Evolutionary conservation across 2,797 vertebrate genomes (phyloP).

Genomic region (Chiroxiphia lanceolata): DNA sequence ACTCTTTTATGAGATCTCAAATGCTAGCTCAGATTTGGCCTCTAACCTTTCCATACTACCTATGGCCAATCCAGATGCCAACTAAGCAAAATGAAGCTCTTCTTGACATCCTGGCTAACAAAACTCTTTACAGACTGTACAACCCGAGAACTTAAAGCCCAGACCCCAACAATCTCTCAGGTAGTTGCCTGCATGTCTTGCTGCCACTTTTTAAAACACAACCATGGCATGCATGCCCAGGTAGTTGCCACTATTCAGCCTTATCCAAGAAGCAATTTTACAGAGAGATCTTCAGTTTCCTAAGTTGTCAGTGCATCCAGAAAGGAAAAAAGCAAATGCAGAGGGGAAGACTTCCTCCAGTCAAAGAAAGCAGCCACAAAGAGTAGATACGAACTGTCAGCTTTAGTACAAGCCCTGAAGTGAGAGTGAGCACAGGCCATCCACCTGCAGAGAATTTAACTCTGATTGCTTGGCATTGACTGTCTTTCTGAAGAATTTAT

Average conservation of each 20-base stretch:
- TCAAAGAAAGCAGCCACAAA: not conserved
- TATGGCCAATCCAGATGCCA: not conserved
- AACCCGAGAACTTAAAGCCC: rapidly evolving
- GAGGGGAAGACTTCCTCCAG: not conserved
- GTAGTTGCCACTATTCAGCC: not conserved
- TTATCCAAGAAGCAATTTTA: not conserved
- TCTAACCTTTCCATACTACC: not conserved
- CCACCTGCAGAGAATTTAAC: not conserved
- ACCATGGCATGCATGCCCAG: not conserved
- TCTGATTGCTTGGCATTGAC: not conserved
- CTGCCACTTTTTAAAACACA: not conserved
- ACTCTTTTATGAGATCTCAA: not conserved
- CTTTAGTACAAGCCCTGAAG: not conserved
- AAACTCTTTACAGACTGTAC: not conserved
- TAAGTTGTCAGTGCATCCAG: not conserved
- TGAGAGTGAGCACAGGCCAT: not conserved
- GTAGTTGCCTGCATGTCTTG: not conserved
- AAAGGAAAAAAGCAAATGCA: not conserved
- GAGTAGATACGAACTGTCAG: not conserved
- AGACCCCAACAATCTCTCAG: not conserved
- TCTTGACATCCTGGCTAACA: not conserved
- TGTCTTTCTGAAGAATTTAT: not conserved
- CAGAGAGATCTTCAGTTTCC: not conserved
- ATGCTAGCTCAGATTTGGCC: not conserved
- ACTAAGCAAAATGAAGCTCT: not conserved